Percentiles rank a stretch among this genome's conserved stretches.
phyloP scores from a whole-genome alignment of 2,888 invertebrate genomes.

The Junonia oenone region DNA sequence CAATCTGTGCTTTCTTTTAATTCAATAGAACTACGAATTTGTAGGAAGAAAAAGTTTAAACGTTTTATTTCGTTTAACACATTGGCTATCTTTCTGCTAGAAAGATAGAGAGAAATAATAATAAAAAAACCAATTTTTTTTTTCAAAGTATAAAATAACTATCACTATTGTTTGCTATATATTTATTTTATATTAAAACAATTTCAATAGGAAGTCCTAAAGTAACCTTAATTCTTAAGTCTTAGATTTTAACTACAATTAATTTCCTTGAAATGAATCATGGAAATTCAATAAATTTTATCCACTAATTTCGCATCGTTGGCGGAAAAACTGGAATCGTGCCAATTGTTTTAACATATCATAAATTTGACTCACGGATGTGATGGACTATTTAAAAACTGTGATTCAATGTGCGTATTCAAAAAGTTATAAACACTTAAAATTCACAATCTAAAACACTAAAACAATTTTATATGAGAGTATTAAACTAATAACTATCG shows the following conservation, averaged over 20 bases:
- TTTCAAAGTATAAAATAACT: too few relatives aligned
- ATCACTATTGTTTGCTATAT: too few relatives aligned
- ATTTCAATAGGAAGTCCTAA: background rate
- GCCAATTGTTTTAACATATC: constrained; percentile 3
- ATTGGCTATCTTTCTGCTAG: too few relatives aligned
- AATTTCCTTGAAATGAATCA: background rate
- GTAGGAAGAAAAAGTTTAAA: background rate
- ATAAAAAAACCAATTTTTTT: too few relatives aligned
- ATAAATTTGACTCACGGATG: constrained; percentile 1
- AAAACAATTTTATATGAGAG: background rate
- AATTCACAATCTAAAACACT: background rate
- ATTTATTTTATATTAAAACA: background rate
- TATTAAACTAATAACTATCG: too few relatives aligned
- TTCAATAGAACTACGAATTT: background rate
- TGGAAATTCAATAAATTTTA: background rate
- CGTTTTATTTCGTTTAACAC: background rate
- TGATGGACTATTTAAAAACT: background rate
- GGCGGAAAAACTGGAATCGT: background rate
- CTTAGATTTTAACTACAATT: background rate
- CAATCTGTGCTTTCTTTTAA: constrained; percentile 13
- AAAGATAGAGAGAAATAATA: too few relatives aligned
- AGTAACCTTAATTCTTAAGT: background rate
- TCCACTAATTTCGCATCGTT: background rate
- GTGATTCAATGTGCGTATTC: background rate
- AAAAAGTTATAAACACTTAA: background rate